Conservation (phyloP, 2,888 invertebrate species). For the Conus canariensis region DNA sequence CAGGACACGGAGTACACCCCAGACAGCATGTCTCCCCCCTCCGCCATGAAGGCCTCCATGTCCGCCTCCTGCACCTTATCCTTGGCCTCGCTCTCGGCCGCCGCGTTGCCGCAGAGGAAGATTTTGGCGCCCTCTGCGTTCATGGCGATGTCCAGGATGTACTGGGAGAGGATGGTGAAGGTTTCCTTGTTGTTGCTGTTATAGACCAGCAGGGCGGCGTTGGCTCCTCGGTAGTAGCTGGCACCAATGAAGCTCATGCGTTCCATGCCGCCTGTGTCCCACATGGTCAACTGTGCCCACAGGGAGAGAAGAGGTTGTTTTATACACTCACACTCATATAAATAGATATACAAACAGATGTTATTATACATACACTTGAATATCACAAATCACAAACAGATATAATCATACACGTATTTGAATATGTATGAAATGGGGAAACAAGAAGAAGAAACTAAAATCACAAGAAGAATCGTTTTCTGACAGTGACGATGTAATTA, state of each 20-base stretch:
- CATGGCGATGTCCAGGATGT: slow-evolving; percentile 94
- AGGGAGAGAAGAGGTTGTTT: slow-evolving; percentile 35
- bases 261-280: slow-evolving; percentile 99
- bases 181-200: slow-evolving; percentile 94
- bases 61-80: slow-evolving; percentile 88
- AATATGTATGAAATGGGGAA: too few species aligned
- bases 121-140: slow-evolving; percentile 92
- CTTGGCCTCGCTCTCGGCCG: slow-evolving; percentile 84
- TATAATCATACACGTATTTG: too few species aligned
- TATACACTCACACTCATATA: not conserved
- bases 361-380: not conserved
- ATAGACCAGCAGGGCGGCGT: slow-evolving; percentile 95
- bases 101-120: slow-evolving; percentile 92
- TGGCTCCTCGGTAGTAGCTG: slow-evolving; percentile 96
- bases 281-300: slow-evolving; percentile 88
- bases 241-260: slow-evolving; percentile 96
- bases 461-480: too few species aligned
- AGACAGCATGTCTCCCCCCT: slow-evolving; percentile 93
- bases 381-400: not conserved
- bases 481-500: too few species aligned
- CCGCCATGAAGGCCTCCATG: slow-evolving; percentile 91
- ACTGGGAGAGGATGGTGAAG: slow-evolving; percentile 92
- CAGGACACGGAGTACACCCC: slow-evolving; percentile 94
- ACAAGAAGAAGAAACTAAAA: too few species aligned
- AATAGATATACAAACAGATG: not conserved